Conservation (phyloP, 2,797 vertebrate genomes). For the Myripristis jacobus region DNA sequence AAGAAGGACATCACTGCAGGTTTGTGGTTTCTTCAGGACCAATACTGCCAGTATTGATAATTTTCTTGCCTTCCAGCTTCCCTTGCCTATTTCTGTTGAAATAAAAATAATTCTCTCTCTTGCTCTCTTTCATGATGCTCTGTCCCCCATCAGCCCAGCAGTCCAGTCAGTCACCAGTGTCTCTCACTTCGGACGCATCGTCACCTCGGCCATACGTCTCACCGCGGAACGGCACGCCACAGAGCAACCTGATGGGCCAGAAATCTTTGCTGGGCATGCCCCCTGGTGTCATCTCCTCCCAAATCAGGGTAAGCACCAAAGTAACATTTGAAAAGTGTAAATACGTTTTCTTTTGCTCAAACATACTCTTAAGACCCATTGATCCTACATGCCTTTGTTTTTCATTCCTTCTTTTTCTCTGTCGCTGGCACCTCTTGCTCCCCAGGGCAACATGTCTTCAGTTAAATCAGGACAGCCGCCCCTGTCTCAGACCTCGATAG, state of each 20-base stretch:
- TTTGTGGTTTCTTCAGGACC: neutral
- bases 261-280: conserved; percentile 88
- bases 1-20: neutral
- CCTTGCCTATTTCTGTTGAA: neutral
- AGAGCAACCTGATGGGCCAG: conserved; percentile 88
- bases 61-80: neutral
- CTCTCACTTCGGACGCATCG: conserved; percentile 95
- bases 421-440: conserved; percentile 27
- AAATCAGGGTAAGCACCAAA: conserved; percentile 88
- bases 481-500: conserved; percentile 83
- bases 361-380: no score
- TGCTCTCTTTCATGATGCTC: neutral
- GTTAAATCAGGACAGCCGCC: conserved; percentile 90
- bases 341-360: neutral
- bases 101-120: neutral
- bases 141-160: conserved; percentile 86
- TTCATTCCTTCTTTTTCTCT: neutral
- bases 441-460: conserved; percentile 88
- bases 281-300: conserved; percentile 84
- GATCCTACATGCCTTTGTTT: neutral
- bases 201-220: conserved; percentile 98
- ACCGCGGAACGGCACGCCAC: conserved; percentile 95
- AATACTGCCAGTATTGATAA: neutral
- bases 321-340: neutral
- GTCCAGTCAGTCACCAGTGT: conserved; percentile 97